Evolutionary conservation across 2,113 vertebrate species (phyloP), one percentile per base, ranked within the genome.

Genomic region (Microcebus murinus): DNA sequence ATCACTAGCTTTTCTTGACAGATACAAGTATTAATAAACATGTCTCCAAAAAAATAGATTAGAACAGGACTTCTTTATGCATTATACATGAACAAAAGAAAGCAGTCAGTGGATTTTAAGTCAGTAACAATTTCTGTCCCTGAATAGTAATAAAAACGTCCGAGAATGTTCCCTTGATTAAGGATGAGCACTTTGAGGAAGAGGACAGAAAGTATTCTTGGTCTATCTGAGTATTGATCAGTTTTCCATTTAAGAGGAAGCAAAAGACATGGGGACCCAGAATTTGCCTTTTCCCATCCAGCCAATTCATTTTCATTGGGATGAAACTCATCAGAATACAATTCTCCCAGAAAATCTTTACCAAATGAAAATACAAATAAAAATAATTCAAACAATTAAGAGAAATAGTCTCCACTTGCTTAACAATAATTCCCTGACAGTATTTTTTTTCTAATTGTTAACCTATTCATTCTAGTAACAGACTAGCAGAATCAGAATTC

Each of bases 181-280:
- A 83, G 71, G 71, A 27, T 15, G 29, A 1, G 0, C 27, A 48
- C 0, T 34, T 59, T 48, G 15, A 89, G 67, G 8, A 80, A 76
- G 63, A 45, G 4, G 61, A 21, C 18, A 52, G 12, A 81, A 70
- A 71, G 34, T 4, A 48, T 18, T 21, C 36, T 29, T 1, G 18
- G 2, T 23, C 39, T 31, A 7, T 73, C 52, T 74, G 31, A 87
- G 71, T 48, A 36, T 21, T 57, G n/a, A 39, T 74, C 8, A 8
- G 14, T 0, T 81, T 1, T 81, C 8, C 7, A 50, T 50, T 76
- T 63, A 14, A 63, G 36, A 65, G 9, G 8, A 94, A 65, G 67
- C 34, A 13, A 61, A 63, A 6, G 9, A 27, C 8, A 17, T 6
- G 20, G 25, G 14, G 74, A 45, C 0, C 1, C 1, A 31, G 11